Conservation (phyloP, 1,140 invertebrate species). For the Bombus pascuorum region DNA sequence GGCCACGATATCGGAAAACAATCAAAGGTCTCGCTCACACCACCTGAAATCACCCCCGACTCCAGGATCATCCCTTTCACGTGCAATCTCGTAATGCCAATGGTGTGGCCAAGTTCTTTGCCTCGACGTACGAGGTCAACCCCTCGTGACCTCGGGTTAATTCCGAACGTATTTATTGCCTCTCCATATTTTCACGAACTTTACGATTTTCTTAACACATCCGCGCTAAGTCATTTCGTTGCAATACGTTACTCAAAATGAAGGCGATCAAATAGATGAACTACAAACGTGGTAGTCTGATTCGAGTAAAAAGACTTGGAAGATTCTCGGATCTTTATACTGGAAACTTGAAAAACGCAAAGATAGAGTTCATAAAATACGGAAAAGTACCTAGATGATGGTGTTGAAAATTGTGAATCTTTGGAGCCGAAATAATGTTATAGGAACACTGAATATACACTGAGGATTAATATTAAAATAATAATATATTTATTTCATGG, state of each 20-base stretch:
- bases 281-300: too few species aligned
- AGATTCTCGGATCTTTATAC: too few species aligned
- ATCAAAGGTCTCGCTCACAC: constrained; percentile 59
- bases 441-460: too few species aligned
- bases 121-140: constrained; percentile 6
- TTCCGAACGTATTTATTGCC: constrained; percentile 56
- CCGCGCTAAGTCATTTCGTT: not conserved
- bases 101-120: not conserved
- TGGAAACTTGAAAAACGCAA: too few species aligned
- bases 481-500: too few species aligned
- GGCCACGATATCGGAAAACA: constrained; percentile 71
- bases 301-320: too few species aligned
- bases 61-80: constrained; percentile 2
- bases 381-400: too few species aligned
- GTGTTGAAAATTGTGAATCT: too few species aligned
- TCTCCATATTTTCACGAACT: constrained; percentile 40
- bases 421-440: too few species aligned
- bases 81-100: constrained; percentile 9
- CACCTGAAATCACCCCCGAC: not conserved
- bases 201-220: not conserved
- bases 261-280: too few species aligned
- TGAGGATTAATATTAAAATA: too few species aligned
- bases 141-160: constrained; percentile 50
- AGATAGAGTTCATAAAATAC: too few species aligned
- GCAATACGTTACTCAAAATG: not conserved